Base-by-base conservation (phyloP, 2,797 vertebrate genomes). In the Falco naumanni region DNA sequence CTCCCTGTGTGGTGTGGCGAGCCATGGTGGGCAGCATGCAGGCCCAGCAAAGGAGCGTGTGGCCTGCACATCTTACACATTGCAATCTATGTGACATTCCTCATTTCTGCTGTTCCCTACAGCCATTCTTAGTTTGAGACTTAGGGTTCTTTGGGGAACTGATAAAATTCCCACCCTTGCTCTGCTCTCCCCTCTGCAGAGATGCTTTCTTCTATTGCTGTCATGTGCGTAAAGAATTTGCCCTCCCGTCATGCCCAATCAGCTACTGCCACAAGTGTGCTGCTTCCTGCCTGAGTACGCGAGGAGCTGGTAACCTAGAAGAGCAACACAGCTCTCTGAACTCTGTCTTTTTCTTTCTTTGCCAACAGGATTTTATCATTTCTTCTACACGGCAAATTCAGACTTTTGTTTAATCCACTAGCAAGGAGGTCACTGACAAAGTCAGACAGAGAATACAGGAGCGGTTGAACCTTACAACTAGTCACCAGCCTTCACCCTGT, bases 161-260 rank as follows among this genome's bases (percentile, higher is more conserved):
- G 5, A 41, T 48, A 13, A 26, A 56, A 57, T n/a, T 43, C 18
- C 10, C 6, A 50, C 4, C 2, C 9, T 74, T 74, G 19, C 12
- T 74, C 29, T 74, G 7, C 33, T 37, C 11, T 16, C 2, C 7
- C 3, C 6, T 43, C 39, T 71, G 5, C 53, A 79, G 20, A 17
- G 17, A 11, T 5, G n/a, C 3, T 33, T 64, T 56, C 19, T n/a
- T 29, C 34, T 24, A 6, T 21, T 16, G 14, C 16, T 50, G 53
- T 10, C 17, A 37, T 50, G 4, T 11, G 7, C 15, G 9, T 29
- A 41, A 45, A 75, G 53, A 15, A 20, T 86, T 57, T 39, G 8
- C 7, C 1, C 3, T 3, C 9, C 2, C 16, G 3, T 28, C 9
- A 1, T 34, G 9, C n/a, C 37, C 56, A 13, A 56, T 47, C 41